A percentile compares a stretch with the other conserved stretches of the same genome.
These are phyloP conservation scores for Diloba caeruleocephala DNA, from an alignment of 2,888 invertebrate genomes.

Conservation along the genomic window DNA sequence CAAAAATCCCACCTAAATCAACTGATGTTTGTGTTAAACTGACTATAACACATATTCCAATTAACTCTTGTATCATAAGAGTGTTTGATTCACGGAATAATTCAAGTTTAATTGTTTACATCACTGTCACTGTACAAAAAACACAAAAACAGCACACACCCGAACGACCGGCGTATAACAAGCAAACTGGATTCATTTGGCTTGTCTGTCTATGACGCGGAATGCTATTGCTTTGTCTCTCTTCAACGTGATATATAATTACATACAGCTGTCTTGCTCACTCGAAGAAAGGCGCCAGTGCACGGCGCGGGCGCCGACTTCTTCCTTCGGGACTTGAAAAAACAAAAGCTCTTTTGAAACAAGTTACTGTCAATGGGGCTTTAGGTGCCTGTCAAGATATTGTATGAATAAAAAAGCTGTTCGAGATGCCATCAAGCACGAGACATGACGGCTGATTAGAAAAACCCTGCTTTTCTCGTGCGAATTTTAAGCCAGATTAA, in stretches of 20 bases:
- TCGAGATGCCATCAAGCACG: slow-evolving; percentile 63
- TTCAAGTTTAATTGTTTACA: slow-evolving; percentile 79
- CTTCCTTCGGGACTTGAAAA: slow-evolving; percentile 85
- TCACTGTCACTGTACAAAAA: slow-evolving; percentile 76
- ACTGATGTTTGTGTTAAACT: slow-evolving; percentile 49
- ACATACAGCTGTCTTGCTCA: slow-evolving; percentile 64
- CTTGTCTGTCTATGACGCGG: slow-evolving; percentile 78
- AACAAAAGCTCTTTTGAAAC: slow-evolving; percentile 86
- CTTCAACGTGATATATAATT: slow-evolving; percentile 57
- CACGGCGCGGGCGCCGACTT: slow-evolving; percentile 83
- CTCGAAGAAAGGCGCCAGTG: slow-evolving; percentile 86
- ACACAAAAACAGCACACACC: slow-evolving; percentile 68
- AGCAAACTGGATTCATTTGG: slow-evolving; percentile 85
- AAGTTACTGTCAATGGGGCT: slow-evolving; percentile 81
- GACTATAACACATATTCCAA: slow-evolving; percentile 72
- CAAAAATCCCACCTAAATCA: slow-evolving; percentile 60
- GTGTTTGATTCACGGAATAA: slow-evolving; percentile 67
- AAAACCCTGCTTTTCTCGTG: slow-evolving; percentile 22
- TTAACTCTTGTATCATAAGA: slow-evolving; percentile 67
- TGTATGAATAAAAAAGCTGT: slow-evolving; percentile 77
- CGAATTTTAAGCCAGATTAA: not conserved
- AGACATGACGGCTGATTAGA: slow-evolving; percentile 41
- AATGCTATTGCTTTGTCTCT: slow-evolving; percentile 80
- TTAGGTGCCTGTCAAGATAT: slow-evolving; percentile 81
- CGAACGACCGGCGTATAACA: slow-evolving; percentile 76